Evolutionary conservation across 2,113 vertebrate species (phyloP), one percentile per base, ranked within the genome.

Genomic region (Cinclus mexicanus): DNA sequence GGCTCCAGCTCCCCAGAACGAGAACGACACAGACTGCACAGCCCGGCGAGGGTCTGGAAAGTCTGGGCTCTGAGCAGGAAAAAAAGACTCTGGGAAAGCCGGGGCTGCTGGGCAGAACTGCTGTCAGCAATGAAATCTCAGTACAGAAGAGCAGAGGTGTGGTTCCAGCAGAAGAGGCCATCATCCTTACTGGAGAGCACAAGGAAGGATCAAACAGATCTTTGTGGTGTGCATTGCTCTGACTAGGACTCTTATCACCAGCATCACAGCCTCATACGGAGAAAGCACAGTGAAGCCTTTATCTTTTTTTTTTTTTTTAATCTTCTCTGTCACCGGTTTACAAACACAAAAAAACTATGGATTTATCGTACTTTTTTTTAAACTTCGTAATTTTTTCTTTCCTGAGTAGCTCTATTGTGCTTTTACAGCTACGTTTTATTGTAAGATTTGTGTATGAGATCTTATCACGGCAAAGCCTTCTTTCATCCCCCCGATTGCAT

Each of bases 31-130:
- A 28, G 44, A 47, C 25, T 12, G 72, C 22, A 33, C 28, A 53
- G 29, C 20, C 71, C 37, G 5, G 42, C 1, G 0, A 41, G 5
- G n/a, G 22, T 3, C 10, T 4, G 78, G 10, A n/a, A 55, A 29
- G 9, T 2, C 22, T 23, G 23, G 44, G 3, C 31, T 26, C 7
- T 1, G 26, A 19, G 56, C 44, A 42, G 16, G 9, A 39, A 9
- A 25, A 25, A 37, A 50, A 8, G 9, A 6, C 16, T 20, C 35
- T 6, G 20, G 18, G 13, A 25, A 28, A 44, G 68, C 33, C 3
- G 1, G 25, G 18, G 8, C n/a, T 20, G 57, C 47, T 14, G 57
- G 19, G 19, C 47, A 55, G 61, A 49, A 1, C 2, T 23, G 37
- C 12, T 52, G 42, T 4, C 25, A 63, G 22, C 35, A 33, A 4